Evolutionary conservation across 2,888 invertebrate genomes (phyloP), one percentile per base, ranked within the genome.

Genomic region (Ophion costatus): DNA sequence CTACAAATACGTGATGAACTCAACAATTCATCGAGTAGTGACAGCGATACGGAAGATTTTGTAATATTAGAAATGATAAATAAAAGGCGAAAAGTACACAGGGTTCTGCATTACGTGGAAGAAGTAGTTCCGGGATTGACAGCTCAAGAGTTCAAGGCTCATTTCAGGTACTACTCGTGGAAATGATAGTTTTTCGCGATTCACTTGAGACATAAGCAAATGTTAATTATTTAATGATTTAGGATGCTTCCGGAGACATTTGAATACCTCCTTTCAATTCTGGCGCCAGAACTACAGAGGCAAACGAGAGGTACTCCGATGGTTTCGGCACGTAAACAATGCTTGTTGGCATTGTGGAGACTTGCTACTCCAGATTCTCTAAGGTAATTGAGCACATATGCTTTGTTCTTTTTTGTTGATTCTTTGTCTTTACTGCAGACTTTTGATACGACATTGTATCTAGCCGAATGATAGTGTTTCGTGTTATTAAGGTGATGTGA

Each of bases 291-390:
- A 61, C 42, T 83, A 80, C 74, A 57, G 38, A 75, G 66, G 20
- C 20, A 80, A 70, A 70, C 17, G 63, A 61, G n/a, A n/a, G 83
- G 76, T 61, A 45, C 57, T 51, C 80, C 80, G 17, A 83, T 74
- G 69, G 67, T 83, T 76, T 69, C 17, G 42, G 38, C 80, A 80
- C 56, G 61, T 10, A 80, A 75, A 69, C 83, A 83, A 66, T 80
- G 17, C 59, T 80, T 80, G 24, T 75, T 80, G 38, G 45, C 70
- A 24, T 64, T 83, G 33, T 83, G 80, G 83, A 75, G 83, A 80
- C 33, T 83, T 64, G 83, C 80, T 69, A 80, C 83, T 74, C 63
- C 80, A 63, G 80, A 75, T 63, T 75, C 75, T 80, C 61, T 83
- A 6, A 80, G 78, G 79, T 79, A 83, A 7, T 33, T 38, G 11